Evolutionary conservation across 1,140 invertebrate genomes (phyloP).

Genomic region (Pogonomyrmex californicus): DNA sequence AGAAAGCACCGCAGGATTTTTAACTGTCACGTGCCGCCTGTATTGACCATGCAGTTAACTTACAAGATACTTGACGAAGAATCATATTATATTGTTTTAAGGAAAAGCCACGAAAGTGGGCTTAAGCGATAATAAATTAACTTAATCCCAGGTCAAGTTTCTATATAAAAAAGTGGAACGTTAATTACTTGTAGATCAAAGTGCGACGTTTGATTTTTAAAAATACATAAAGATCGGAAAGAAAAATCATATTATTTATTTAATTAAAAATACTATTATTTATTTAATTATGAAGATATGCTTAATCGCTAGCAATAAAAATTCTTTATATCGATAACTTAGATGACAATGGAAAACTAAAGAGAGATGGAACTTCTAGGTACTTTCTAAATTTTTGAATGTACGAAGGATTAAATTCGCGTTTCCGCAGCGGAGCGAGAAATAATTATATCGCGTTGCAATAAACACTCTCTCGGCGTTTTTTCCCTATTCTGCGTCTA

Average conservation of each 20-base stretch:
- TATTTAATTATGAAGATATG: neutral
- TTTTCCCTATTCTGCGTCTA: neutral
- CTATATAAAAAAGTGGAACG: constrained; percentile 1
- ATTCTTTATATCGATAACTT: neutral
- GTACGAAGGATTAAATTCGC: constrained; percentile 44
- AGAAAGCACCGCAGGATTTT: constrained; percentile 59
- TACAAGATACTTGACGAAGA: constrained; percentile 41
- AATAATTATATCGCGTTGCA: constrained; percentile 51
- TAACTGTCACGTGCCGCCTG: constrained; percentile 72
- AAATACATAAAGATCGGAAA: neutral
- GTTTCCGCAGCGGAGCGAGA: constrained; percentile 48
- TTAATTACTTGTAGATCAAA: neutral
- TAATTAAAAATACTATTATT: neutral
- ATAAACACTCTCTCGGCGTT: constrained; percentile 34
- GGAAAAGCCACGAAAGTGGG: constrained; percentile 29
- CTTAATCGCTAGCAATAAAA: neutral
- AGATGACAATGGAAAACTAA: no score
- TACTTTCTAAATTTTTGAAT: neutral
- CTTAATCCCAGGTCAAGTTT: neutral
- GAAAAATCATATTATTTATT: neutral
- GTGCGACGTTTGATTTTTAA: neutral
- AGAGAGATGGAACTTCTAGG: neutral
- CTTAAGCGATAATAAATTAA: neutral
- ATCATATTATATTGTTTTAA: constrained; percentile 35
- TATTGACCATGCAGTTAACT: constrained; percentile 61